These are phyloP conservation scores for Corydoras sp. DNA, from an alignment of 2,113 vertebrate species.

Conservation along the genomic window DNA sequence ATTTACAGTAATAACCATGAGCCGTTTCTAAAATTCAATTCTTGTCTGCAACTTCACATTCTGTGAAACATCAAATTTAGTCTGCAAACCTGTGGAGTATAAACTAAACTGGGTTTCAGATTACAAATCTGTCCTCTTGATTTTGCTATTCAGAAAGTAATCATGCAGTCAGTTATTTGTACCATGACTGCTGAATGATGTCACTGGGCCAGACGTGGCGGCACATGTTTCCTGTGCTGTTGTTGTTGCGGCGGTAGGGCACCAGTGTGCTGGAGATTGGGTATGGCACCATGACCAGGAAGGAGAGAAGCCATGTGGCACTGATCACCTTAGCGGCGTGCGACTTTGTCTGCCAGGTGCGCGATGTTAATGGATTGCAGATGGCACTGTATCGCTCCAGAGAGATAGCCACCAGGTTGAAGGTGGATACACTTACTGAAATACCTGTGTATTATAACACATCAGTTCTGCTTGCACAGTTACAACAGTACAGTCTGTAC, in stretches of 20 bases:
- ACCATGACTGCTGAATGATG: conserved; percentile 87
- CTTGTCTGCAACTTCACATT: no score
- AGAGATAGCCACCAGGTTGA: conserved; percentile 94
- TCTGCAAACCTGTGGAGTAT: no score
- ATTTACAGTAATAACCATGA: no score
- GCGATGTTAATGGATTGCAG: conserved; percentile 88
- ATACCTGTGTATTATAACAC: conserved; percentile 66
- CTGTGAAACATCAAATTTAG: no score
- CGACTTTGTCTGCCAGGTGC: conserved; percentile 94
- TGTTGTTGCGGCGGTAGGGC: conserved; percentile 81
- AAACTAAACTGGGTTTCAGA: no score
- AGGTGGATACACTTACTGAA: conserved; percentile 92
- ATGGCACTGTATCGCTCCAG: conserved; percentile 95
- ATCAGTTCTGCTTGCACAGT: not conserved
- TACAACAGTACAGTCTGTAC: no score
- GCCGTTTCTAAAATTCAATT: no score
- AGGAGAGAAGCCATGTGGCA: conserved; percentile 84
- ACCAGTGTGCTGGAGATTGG: conserved; percentile 86
- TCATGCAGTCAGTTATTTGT: conserved; percentile 50
- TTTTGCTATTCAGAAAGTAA: no score
- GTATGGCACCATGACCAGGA: conserved; percentile 91
- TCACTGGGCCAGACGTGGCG: conserved; percentile 84
- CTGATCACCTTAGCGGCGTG: conserved; percentile 90
- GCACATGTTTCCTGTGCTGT: conserved; percentile 90
- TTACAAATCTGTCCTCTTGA: no score